These are phyloP conservation scores for Eurois occulta DNA, from an alignment of 2,888 invertebrate species.

Conservation along the genomic window DNA sequence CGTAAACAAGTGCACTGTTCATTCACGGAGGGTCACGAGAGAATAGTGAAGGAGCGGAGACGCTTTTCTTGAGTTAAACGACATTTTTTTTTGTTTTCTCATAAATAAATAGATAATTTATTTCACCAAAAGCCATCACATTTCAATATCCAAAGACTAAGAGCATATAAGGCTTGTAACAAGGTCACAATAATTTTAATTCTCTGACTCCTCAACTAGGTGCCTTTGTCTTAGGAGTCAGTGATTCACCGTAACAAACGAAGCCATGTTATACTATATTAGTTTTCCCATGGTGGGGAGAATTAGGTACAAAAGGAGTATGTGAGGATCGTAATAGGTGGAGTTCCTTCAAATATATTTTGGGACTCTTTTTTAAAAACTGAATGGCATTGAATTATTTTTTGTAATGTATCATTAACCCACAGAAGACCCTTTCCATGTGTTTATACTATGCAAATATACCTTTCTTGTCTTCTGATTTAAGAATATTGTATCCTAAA, in stretches of 20 bases:
- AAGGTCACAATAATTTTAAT: too few relatives aligned
- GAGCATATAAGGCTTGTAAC: too few relatives aligned
- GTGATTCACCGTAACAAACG: too few relatives aligned
- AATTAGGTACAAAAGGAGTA: background rate
- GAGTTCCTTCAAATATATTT: background rate
- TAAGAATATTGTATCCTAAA: background rate
- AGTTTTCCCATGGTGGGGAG: background rate
- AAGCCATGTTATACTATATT: too few relatives aligned
- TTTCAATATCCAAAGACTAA: too few relatives aligned
- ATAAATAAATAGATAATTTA: too few relatives aligned
- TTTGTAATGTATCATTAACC: background rate
- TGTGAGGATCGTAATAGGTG: background rate
- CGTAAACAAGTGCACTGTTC: constrained; percentile 75
- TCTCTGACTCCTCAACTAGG: too few relatives aligned
- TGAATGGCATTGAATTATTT: background rate
- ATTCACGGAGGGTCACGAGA: constrained; percentile 72
- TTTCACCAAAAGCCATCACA: too few relatives aligned
- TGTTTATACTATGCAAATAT: background rate
- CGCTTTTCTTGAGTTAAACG: background rate
- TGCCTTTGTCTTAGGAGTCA: too few relatives aligned
- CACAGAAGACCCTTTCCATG: background rate
- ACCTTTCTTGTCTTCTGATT: background rate
- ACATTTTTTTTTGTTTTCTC: background rate
- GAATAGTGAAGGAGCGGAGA: constrained; percentile 64
- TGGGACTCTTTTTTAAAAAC: background rate